phyloP scores from a whole-genome alignment of 2,888 invertebrate species.

The Drosophila fungiperda region DNA sequence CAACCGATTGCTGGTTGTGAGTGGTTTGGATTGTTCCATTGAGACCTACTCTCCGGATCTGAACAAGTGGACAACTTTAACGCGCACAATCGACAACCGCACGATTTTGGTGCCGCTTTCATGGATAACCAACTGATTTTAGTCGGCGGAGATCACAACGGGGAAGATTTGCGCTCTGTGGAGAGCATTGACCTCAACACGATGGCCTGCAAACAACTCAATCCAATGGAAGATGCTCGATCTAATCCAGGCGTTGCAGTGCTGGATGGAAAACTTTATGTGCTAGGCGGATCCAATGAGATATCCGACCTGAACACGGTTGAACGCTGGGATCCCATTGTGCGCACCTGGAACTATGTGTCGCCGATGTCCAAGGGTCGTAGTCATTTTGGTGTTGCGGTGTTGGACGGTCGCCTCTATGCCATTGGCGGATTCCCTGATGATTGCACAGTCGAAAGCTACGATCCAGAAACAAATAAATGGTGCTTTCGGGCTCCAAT shows the following conservation, averaged over 20 bases:
- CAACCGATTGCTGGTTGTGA: constrained; percentile 91
- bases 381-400: constrained; percentile 93
- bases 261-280: constrained; percentile 90
- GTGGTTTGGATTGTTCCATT: constrained; percentile 96
- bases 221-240: constrained; percentile 95
- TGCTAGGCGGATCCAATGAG: too few relatives aligned
- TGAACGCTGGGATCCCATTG: constrained; percentile 95
- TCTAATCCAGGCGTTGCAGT: constrained; percentile 92
- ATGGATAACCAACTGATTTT: constrained; percentile 92
- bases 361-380: constrained; percentile 95
- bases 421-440: constrained; percentile 97
- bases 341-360: constrained; percentile 95
- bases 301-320: too few relatives aligned
- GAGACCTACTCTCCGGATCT: constrained; percentile 89
- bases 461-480: constrained; percentile 89
- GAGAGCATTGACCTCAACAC: constrained; percentile 94
- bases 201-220: constrained; percentile 91
- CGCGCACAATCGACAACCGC: constrained; percentile 86
- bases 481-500: constrained; percentile 95
- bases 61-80: constrained; percentile 84
- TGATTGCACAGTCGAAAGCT: constrained; percentile 94
- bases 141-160: constrained; percentile 94
- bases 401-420: constrained; percentile 92
- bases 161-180: constrained; percentile 95
- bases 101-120: constrained; percentile 95